Evolutionary conservation across 2,797 vertebrate species (phyloP).

Genomic region (Odontamblyopus lacepedii): DNA sequence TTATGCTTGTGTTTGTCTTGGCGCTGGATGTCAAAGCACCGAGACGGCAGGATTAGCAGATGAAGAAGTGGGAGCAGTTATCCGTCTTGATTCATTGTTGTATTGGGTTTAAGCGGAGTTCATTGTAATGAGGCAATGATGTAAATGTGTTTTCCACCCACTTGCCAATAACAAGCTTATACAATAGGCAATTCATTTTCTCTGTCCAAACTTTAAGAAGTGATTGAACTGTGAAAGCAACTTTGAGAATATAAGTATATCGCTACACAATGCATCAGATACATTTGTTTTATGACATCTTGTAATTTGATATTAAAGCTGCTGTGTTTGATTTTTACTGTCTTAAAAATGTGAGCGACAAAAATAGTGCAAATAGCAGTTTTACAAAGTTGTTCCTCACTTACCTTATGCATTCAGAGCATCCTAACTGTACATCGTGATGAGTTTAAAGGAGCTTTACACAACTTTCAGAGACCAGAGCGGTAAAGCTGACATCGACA

Average conservation of each 20-base stretch:
- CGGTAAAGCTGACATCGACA: no score
- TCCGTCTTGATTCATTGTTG: constrained; percentile 37
- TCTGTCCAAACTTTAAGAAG: neutral
- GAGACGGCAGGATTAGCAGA: constrained; percentile 9
- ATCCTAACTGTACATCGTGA: neutral
- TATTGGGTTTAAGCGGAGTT: constrained; percentile 24
- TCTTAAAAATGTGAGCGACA: no score
- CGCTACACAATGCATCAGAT: neutral
- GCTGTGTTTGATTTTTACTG: no score
- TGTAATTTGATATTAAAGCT: neutral
- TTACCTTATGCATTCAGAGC: no score
- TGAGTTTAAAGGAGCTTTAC: neutral
- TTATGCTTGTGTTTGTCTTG: neutral
- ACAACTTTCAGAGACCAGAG: neutral
- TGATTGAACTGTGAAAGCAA: neutral
- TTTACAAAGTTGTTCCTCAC: no score
- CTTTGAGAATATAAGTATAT: neutral
- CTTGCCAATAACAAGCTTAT: constrained; percentile 14
- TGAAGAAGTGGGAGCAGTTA: constrained; percentile 15
- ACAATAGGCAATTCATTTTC: neutral
- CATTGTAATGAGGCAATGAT: constrained; percentile 21
- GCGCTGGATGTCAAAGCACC: neutral
- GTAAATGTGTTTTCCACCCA: constrained; percentile 10
- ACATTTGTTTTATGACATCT: neutral
- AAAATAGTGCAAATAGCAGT: no score